A percentile compares a stretch with the other conserved stretches of the same genome.
Conservation (phyloP, 2,113 vertebrate genomes). For the Myotis brandtii region DNA sequence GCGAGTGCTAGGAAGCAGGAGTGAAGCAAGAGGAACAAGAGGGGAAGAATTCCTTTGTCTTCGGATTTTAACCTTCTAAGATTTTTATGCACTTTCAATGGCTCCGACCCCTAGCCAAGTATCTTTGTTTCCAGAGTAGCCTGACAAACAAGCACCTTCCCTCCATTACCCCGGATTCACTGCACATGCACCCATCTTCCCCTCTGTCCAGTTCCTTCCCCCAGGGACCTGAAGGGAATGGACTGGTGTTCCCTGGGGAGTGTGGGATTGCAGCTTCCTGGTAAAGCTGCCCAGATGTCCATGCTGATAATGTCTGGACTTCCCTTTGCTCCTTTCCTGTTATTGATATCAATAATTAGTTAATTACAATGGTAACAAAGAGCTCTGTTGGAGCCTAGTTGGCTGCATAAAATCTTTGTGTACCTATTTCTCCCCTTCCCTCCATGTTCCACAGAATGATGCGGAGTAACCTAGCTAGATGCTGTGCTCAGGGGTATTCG, state of each 20-base stretch:
- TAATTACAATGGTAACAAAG: not conserved
- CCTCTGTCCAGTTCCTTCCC: not conserved
- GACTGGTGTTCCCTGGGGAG: not conserved
- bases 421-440: fast-evolving
- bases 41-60: too few species aligned
- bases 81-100: too few species aligned
- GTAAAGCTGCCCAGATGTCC: not conserved
- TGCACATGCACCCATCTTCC: not conserved
- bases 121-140: not conserved
- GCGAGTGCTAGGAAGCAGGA: too few species aligned
- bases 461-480: not conserved
- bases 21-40: too few species aligned
- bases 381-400: not conserved
- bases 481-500: not conserved
- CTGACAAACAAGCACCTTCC: not conserved
- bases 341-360: not conserved
- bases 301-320: not conserved
- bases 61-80: too few species aligned
- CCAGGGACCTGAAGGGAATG: not conserved
- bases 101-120: too few species aligned
- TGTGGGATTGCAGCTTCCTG: not conserved
- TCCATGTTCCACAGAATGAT: not conserved
- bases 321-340: not conserved
- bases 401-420: too few species aligned
- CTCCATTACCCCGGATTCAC: not conserved